phyloP scores from a whole-genome alignment of 1,140 invertebrate species.

The Macrosteles quadrilineatus region DNA sequence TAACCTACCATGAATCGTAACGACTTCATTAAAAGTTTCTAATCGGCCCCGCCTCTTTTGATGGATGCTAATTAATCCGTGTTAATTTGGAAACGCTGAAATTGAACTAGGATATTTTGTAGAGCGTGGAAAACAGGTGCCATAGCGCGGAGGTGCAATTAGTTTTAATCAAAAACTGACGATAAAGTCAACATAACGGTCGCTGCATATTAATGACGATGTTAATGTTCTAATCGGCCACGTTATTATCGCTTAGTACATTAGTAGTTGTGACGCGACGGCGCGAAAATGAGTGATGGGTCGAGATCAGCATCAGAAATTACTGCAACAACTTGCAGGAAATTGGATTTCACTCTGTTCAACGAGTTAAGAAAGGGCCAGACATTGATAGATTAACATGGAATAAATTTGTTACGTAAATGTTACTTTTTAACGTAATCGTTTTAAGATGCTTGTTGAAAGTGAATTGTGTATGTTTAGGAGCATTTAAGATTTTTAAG shows the following conservation, averaged over 20 bases:
- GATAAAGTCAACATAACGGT: conserved; percentile 19
- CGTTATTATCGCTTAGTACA: conserved; percentile 11
- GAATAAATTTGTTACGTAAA: too few species aligned
- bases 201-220: conserved; percentile 10
- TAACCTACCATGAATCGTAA: conserved; percentile 21
- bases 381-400: too few species aligned
- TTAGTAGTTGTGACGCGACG: background rate
- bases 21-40: conserved; percentile 20
- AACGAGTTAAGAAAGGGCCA: too few species aligned
- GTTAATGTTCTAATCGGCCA: conserved; percentile 4
- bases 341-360: too few species aligned
- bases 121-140: conserved; percentile 21
- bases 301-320: background rate
- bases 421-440: too few species aligned
- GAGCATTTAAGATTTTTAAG: too few species aligned
- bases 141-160: background rate
- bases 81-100: too few species aligned
- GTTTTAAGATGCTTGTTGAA: too few species aligned
- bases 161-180: conserved; percentile 19
- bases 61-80: background rate
- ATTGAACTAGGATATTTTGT: conserved; percentile 7
- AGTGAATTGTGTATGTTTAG: too few species aligned
- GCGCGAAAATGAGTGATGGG: conserved; percentile 17
- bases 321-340: too few species aligned
- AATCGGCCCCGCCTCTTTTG: background rate